Percentiles rank a stretch among this genome's conserved stretches.
Conservation (phyloP, 2,888 invertebrate genomes). For the Hoplodrina blanda region DNA sequence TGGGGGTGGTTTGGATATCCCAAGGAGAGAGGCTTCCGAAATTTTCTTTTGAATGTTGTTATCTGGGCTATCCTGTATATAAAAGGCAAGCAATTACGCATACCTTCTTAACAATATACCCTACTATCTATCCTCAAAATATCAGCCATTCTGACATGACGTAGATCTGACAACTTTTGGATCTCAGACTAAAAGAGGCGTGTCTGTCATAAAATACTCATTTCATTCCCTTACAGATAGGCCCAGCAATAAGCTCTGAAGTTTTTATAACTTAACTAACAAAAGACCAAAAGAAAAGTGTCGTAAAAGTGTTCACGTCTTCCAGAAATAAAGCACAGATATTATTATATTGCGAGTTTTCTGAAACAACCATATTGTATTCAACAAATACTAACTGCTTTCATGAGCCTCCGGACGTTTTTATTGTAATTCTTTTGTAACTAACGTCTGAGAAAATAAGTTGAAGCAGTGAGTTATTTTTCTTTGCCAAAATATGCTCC, state of each 20-base stretch:
- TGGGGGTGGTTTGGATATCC: no score
- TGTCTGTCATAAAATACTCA: neutral
- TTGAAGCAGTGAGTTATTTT: neutral
- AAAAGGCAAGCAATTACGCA: no score
- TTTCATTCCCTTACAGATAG: slow-evolving; percentile 10
- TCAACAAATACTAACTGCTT: neutral
- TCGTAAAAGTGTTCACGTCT: slow-evolving; percentile 23
- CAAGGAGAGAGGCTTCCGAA: no score
- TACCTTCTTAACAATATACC: no score
- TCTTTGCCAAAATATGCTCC: neutral
- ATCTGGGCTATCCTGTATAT: no score
- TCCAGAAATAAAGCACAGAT: slow-evolving; percentile 11
- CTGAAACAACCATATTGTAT: slow-evolving; percentile 6
- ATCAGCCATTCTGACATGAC: no score
- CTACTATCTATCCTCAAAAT: no score
- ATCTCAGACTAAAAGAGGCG: neutral
- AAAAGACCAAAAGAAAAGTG: slow-evolving; percentile 24
- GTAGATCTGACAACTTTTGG: neutral
- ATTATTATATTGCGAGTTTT: slow-evolving; percentile 1
- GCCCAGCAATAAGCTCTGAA: slow-evolving; percentile 2
- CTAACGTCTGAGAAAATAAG: slow-evolving; percentile 18
- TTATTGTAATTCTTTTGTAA: slow-evolving; percentile 31
- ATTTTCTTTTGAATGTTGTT: no score
- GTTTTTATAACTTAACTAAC: slow-evolving; percentile 35
- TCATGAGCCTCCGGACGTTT: neutral